Conservation (phyloP, 1,140 invertebrate genomes). For the Heliconius melpomene region DNA sequence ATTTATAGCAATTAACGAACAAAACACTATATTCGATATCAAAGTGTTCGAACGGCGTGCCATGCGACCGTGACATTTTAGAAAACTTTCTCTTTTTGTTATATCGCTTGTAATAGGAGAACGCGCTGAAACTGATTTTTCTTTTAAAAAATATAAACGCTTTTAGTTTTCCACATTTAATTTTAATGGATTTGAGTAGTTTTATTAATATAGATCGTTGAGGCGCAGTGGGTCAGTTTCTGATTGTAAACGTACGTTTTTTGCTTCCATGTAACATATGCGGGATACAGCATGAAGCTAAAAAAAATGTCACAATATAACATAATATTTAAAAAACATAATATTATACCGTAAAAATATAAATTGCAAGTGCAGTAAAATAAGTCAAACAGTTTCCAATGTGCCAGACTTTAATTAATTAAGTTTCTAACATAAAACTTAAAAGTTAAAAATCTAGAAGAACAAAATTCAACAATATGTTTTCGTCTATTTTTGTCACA, state of each 20-base stretch:
- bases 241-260: background rate
- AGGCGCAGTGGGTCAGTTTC: background rate
- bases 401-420: background rate
- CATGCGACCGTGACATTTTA: constrained; percentile 14
- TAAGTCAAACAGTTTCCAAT: too few species aligned
- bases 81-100: constrained; percentile 9
- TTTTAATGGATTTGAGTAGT: too few species aligned
- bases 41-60: constrained; percentile 6
- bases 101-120: background rate
- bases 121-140: background rate
- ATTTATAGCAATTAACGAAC: constrained; percentile 45
- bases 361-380: too few species aligned
- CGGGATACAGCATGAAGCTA: too few species aligned
- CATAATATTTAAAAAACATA: too few species aligned
- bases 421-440: background rate
- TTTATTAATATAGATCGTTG: too few species aligned
- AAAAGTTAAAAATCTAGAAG: background rate
- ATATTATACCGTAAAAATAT: background rate
- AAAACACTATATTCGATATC: constrained; percentile 22
- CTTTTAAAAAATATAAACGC: constrained; percentile 11
- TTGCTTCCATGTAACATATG: too few species aligned
- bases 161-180: background rate
- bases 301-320: too few species aligned
- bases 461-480: background rate
- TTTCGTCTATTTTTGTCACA: constrained; percentile 2